A percentile compares a stretch with the other conserved stretches of the same genome.
These are phyloP conservation scores for Phalacrocorax brasilianus DNA, from an alignment of 2,113 vertebrate genomes.

Conservation along the genomic window DNA sequence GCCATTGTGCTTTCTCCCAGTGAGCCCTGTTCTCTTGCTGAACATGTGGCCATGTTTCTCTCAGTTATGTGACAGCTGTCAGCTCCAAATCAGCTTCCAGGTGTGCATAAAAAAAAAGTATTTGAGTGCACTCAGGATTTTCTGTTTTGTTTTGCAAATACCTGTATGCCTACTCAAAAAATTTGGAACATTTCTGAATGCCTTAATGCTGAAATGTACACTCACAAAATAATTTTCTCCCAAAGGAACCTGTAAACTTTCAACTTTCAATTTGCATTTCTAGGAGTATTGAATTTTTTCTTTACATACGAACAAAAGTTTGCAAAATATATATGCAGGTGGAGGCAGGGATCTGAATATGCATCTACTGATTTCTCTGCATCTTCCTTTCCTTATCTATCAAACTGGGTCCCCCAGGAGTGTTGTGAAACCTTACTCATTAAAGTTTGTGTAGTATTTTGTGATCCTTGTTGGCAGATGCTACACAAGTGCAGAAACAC, in stretches of 20 bases:
- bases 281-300: not conserved
- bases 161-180: not conserved
- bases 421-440: not conserved
- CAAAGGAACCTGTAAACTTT: not conserved
- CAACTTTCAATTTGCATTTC: not conserved
- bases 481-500: not conserved
- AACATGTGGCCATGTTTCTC: not conserved
- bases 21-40: not conserved
- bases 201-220: not conserved
- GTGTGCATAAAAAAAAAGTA: not conserved
- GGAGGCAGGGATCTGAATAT: not conserved
- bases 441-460: constrained; percentile 4
- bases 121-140: not conserved
- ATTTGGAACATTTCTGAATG: not conserved
- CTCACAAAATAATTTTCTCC: not conserved
- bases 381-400: not conserved
- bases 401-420: not conserved
- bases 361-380: not conserved
- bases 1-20: not conserved
- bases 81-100: not conserved
- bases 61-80: not conserved
- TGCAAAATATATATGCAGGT: not conserved
- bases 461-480: not conserved
- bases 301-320: not conserved
- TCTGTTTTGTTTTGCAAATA: not conserved